These are phyloP conservation scores for Papilio aristodemus DNA, from an alignment of 1,140 invertebrate species.

Conservation along the genomic window DNA sequence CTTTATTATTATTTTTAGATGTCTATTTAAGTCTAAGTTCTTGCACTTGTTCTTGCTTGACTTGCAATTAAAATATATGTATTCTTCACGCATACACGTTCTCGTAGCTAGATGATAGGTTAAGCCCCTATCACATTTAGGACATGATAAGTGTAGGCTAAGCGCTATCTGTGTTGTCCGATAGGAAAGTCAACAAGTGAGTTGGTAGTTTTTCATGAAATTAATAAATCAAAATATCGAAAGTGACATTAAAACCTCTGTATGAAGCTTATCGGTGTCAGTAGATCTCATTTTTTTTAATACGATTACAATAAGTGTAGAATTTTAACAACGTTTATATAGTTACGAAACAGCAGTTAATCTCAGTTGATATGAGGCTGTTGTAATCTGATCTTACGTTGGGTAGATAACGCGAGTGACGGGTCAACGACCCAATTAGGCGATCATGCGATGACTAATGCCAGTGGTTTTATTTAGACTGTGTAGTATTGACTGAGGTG, in stretches of 20 bases:
- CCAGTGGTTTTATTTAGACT: not conserved
- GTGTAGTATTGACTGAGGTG: not conserved
- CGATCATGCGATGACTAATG: not conserved
- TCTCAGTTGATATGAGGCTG: constrained; percentile 7
- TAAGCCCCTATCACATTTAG: not conserved
- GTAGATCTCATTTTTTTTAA: too few relatives aligned
- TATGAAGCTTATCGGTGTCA: too few relatives aligned
- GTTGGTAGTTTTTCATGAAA: too few relatives aligned
- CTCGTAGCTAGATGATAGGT: not conserved
- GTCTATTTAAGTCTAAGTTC: too few relatives aligned
- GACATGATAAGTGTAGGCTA: too few relatives aligned
- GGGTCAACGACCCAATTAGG: constrained; percentile 7
- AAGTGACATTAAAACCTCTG: too few relatives aligned
- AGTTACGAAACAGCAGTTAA: constrained; percentile 6
- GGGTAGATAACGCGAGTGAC: not conserved
- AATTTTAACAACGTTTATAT: constrained; percentile 13
- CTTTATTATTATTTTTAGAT: too few relatives aligned
- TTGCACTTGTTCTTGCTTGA: too few relatives aligned
- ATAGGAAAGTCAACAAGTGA: too few relatives aligned
- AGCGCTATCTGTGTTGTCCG: too few relatives aligned
- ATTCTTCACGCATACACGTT: not conserved
- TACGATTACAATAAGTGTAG: too few relatives aligned
- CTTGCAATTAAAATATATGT: too few relatives aligned
- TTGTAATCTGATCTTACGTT: constrained; percentile 14
- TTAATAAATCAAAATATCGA: not conserved